phyloP scores from a whole-genome alignment of 2,113 vertebrate genomes.

The Lagenorhynchus albirostris region DNA sequence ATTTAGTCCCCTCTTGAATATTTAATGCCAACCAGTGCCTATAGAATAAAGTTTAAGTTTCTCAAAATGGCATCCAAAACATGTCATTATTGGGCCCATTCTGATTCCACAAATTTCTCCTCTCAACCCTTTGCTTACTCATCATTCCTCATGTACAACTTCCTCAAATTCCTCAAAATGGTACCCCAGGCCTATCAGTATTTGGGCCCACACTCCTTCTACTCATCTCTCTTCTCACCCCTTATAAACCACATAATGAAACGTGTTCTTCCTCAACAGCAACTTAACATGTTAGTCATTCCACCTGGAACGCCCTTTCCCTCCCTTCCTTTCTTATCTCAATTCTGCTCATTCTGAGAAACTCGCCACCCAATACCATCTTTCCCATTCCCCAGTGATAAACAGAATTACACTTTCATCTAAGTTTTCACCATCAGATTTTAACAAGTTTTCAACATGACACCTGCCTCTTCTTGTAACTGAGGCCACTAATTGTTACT shows the following conservation, averaged over 20 bases:
- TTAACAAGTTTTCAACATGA: background rate
- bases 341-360: background rate
- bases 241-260: background rate
- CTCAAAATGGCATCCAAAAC: background rate
- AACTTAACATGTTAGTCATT: background rate
- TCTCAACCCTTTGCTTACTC: background rate
- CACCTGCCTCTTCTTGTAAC: background rate
- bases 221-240: background rate
- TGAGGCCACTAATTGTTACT: background rate
- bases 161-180: background rate
- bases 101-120: background rate
- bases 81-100: background rate
- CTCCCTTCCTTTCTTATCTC: background rate
- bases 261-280: background rate
- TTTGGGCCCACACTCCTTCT: background rate
- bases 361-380: no score
- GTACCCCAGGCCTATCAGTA: background rate
- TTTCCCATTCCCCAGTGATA: background rate
- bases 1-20: background rate
- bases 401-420: background rate
- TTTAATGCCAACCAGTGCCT: background rate
- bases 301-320: background rate
- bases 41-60: background rate
- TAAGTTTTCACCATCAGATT: background rate
- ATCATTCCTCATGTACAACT: background rate